These are phyloP conservation scores for Acronicta psi DNA, from an alignment of 2,888 invertebrate genomes.

Conservation along the genomic window DNA sequence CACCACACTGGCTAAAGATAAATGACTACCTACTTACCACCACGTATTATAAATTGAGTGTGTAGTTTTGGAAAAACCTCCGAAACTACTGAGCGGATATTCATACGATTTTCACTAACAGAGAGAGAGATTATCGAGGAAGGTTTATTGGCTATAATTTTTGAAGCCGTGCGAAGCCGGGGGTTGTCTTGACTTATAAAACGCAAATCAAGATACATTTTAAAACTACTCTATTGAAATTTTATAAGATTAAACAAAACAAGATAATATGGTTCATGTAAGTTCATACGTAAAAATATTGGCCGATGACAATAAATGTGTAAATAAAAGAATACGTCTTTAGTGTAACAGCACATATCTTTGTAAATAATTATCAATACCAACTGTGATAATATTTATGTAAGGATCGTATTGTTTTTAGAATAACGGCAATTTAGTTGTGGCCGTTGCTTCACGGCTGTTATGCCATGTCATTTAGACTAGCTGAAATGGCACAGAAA, in stretches of 20 bases:
- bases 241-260: not conserved
- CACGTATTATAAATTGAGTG: too few species aligned
- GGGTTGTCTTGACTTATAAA: too few species aligned
- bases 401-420: constrained; percentile 35
- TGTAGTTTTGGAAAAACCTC: too few species aligned
- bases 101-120: too few species aligned
- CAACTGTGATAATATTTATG: constrained; percentile 49
- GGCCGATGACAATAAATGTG: constrained; percentile 5
- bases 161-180: too few species aligned
- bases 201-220: too few species aligned
- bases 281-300: constrained; percentile 6
- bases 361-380: constrained; percentile 25
- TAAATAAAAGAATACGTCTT: constrained; percentile 12
- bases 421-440: constrained; percentile 39
- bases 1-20: too few species aligned
- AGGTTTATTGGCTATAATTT: too few species aligned
- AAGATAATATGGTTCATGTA: not conserved
- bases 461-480: constrained; percentile 26
- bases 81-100: too few species aligned
- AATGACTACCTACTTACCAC: too few species aligned
- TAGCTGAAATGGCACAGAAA: constrained; percentile 22
- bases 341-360: constrained; percentile 12
- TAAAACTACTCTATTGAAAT: too few species aligned
- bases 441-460: constrained; percentile 21
- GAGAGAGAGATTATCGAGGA: too few species aligned